Evolutionary conservation across 2,113 vertebrate genomes (phyloP).

Genomic region (Panurus biarmicus): DNA sequence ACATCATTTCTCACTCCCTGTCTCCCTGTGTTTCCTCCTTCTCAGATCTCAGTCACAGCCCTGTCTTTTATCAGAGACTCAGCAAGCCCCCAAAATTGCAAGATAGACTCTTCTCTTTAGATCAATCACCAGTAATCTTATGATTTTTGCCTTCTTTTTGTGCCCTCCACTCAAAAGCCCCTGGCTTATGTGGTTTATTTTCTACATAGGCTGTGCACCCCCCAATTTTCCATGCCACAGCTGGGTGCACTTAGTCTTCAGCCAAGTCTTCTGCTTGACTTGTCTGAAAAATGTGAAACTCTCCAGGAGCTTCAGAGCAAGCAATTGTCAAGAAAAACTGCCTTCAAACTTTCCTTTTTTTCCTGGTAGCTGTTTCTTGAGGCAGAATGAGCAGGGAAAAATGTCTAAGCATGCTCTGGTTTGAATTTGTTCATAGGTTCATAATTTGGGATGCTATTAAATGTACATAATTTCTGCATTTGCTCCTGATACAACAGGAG

Average conservation of each 20-base stretch:
- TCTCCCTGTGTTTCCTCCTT: background rate
- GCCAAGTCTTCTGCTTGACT: background rate
- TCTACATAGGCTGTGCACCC: background rate
- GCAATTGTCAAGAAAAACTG: slow-evolving; percentile 2
- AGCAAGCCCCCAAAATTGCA: slow-evolving; percentile 1
- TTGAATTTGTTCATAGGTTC: background rate
- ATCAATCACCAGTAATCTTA: background rate
- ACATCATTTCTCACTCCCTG: background rate
- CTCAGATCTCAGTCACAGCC: background rate
- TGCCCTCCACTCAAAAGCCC: background rate
- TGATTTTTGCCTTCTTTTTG: slow-evolving; percentile 10
- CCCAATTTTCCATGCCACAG: slow-evolving; percentile 7
- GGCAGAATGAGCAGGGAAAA: background rate
- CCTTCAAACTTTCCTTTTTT: background rate
- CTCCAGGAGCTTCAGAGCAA: slow-evolving; percentile 1
- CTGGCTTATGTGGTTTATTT: background rate
- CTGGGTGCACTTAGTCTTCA: background rate
- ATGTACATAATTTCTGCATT: background rate
- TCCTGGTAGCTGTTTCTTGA: background rate
- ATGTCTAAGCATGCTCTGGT: background rate
- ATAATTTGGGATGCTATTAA: background rate
- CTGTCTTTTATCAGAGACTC: slow-evolving; percentile 12
- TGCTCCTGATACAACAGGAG: background rate
- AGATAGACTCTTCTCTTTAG: background rate
- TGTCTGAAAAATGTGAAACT: slow-evolving; percentile 7